phyloP scores from a whole-genome alignment of 2,113 vertebrate genomes.

The Myrmecophaga tridactyla region DNA sequence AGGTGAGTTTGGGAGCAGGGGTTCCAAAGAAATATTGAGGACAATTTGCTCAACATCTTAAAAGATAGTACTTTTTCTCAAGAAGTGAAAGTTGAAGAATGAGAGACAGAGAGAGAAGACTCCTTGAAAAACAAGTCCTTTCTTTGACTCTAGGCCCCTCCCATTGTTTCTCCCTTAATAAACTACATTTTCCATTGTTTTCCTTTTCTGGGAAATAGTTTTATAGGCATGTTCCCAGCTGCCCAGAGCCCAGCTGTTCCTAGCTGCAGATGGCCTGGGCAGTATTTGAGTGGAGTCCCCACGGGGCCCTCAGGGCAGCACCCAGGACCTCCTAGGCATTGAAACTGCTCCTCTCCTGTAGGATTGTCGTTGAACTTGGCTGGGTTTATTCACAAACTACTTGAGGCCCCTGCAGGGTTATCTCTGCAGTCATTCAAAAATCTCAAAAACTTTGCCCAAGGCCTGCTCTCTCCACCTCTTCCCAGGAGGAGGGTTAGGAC shows the following conservation, averaged over 20 bases:
- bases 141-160: not conserved
- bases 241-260: not conserved
- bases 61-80: not conserved
- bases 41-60: not conserved
- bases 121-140: not conserved
- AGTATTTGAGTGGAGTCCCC: not conserved
- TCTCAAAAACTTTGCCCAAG: not conserved
- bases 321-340: not conserved
- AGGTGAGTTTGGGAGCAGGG: not conserved
- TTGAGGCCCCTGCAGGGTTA: not conserved
- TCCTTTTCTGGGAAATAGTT: not conserved
- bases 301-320: not conserved
- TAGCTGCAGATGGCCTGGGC: not conserved
- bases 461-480: not conserved
- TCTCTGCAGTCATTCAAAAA: not conserved
- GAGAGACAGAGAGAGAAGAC: not conserved
- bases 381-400: not conserved
- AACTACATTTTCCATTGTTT: not conserved
- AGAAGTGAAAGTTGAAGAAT: not conserved
- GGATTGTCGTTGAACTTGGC: not conserved
- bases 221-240: not conserved
- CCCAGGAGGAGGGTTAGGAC: not conserved
- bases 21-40: not conserved
- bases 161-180: not conserved
- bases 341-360: not conserved